Conservation (phyloP, 2,113 vertebrate genomes). For the Protobothrops flavoviridis region DNA sequence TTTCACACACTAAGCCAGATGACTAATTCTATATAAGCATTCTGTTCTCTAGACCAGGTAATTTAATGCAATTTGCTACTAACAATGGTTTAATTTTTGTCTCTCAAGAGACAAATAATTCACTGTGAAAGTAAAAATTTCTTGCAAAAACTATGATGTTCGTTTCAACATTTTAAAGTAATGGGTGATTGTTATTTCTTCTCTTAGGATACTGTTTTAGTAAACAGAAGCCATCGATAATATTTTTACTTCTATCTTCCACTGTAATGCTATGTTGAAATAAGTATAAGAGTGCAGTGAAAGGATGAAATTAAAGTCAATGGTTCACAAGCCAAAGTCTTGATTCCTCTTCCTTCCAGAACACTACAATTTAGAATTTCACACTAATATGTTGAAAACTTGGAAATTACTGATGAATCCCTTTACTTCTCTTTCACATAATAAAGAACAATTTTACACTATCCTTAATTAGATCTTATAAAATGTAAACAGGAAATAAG, state of each 20-base stretch:
- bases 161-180: neutral
- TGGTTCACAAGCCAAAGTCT: neutral
- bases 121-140: neutral
- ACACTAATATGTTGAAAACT: neutral
- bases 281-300: neutral
- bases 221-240: neutral
- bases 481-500: neutral
- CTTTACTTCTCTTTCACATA: neutral
- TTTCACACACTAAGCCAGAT: neutral
- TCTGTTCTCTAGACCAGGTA: neutral
- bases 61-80: neutral
- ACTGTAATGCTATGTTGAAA: neutral
- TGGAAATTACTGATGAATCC: conserved; percentile 2
- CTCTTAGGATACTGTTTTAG: neutral
- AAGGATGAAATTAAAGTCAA: neutral
- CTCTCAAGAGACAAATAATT: neutral
- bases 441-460: neutral
- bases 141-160: neutral
- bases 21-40: neutral
- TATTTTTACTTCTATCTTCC: neutral
- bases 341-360: conserved; percentile 1
- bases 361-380: conserved; percentile 6
- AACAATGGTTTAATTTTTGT: neutral
- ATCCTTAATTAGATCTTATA: neutral
- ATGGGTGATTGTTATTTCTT: neutral